Base-by-base conservation (phyloP, 2,797 vertebrate genomes). In the Steatocranus sp. region DNA sequence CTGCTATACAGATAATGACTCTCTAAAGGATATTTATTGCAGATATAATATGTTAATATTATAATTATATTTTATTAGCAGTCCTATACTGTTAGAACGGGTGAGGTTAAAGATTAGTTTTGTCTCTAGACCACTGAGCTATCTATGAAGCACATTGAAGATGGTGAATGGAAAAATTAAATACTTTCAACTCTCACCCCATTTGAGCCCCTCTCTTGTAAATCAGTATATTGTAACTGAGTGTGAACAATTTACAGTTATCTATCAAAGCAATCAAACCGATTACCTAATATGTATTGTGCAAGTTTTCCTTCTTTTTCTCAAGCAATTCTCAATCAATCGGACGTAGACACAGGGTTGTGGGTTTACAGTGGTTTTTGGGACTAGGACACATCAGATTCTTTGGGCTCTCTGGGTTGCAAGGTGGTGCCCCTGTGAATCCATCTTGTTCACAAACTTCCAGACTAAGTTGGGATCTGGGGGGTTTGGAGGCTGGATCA, bases 151-250 rank as follows among this genome's bases (percentile, higher is more conserved):
- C 70, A 63, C 9, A 32, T 70, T 5, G 41, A 46, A 46, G 9
- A 46, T 1, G 15, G 41, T 49, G 17, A 73, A 49, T 49, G 10
- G 11, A 73, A 73, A 75, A 83, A 82, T 20, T 14, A 5, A 68
- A 81, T 80, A 34, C 15, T 76, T 87, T 84, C 48, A 43, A 75
- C 8, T 50, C 18, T 32, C 18, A 48, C 77, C 58, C 81, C 7
- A 87, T 82, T 75, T 66, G 41, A 54, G 6, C 79, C 83, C 49
- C 34, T 80, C 73, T 61, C 46, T 53, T 84, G 17, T 46, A 50
- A 84, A 87, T 89, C 85, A 81, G 81, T 87, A 51, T 56, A 83
- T 30, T 88, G 76, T 5, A 81, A 78, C 68, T 63, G 68, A 20
- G 49, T 18, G 43, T 49, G 1, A 76, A 73, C 49, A 76, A 83